Base-by-base conservation (phyloP, 2,113 vertebrate genomes). In the Campylorhamphus procurvoides region DNA sequence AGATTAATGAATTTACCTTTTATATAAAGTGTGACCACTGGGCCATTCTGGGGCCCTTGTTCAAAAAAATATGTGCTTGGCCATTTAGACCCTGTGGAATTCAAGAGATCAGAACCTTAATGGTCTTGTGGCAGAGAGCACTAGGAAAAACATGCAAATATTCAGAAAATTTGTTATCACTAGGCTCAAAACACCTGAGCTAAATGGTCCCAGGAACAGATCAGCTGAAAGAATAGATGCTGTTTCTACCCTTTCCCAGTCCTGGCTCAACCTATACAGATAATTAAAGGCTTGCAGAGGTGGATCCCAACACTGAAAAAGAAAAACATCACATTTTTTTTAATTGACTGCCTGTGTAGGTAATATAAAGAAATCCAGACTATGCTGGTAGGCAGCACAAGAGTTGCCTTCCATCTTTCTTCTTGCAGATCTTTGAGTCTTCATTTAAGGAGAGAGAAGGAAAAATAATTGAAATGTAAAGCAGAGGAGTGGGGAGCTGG, bases 391-490 rank as follows among this genome's bases (percentile, higher is more conserved):
- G 58, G 62, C 72, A 95, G 64, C 14, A 11, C 10, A 37, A 46
- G 66, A 87, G 71, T 75, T 84, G 39, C 66, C 82, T 77, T 95
- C 85, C 66, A 24, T 86, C 64, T 73, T 92, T 75, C 53, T 93
- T 93, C 80, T 90, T 82, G 76, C 88, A 85, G 44, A 71, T 90
- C 39, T 80, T 83, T 63, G 67, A 80, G 53, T 53, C 74, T 79
- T 46, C 52, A 23, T 90, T 73, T 94, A 62, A 67, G 80, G 40
- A 83, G 28, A 68, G 46, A 75, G 66, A 94, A 79, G 90, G 60
- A 81, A 91, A 78, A 93, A 80, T 72, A 79, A 93, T 85, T 44
- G 63, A 88, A 76, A 94, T 91, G 93, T 83, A 87, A 95, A 93
- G 75, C 79, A 79, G 91, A 87, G 58, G 46, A 83, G 62, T 73